These are phyloP conservation scores for Schlechtendalia chinensis DNA, from an alignment of 1,140 invertebrate genomes.

Conservation along the genomic window DNA sequence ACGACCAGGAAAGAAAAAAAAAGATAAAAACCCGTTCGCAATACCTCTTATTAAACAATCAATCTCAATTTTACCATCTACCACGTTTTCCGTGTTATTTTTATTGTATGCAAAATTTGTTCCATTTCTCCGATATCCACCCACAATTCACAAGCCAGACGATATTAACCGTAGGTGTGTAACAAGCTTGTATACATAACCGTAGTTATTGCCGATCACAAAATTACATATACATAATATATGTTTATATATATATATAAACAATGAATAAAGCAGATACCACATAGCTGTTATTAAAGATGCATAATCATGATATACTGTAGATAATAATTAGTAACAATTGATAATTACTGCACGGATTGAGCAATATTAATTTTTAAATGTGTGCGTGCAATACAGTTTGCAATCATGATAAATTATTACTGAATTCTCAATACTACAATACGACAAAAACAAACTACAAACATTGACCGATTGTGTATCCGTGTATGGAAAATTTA, in stretches of 20 bases:
- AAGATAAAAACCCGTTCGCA: constrained; percentile 21
- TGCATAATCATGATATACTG: not conserved
- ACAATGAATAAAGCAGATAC: not conserved
- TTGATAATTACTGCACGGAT: not conserved
- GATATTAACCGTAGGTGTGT: constrained; percentile 7
- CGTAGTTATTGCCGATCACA: constrained; percentile 1
- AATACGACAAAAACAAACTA: not conserved
- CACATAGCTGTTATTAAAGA: not conserved
- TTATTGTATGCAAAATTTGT: constrained; percentile 36
- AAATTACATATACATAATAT: not conserved
- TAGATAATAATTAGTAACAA: not conserved
- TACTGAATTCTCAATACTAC: not conserved
- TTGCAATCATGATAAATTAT: not conserved
- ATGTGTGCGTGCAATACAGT: not conserved
- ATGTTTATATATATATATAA: not conserved
- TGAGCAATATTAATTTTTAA: not conserved
- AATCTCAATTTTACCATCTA: constrained; percentile 45
- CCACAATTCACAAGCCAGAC: constrained; percentile 21
- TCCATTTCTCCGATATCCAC: constrained; percentile 1
- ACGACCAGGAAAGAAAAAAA: constrained; percentile 18
- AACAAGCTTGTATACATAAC: not conserved
- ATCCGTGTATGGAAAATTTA: not conserved
- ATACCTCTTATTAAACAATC: constrained; percentile 40
- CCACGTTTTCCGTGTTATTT: constrained; percentile 30
- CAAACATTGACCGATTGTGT: not conserved